Base-by-base conservation (phyloP, 2,797 vertebrate species). In the Chaetodon trifasciatus region DNA sequence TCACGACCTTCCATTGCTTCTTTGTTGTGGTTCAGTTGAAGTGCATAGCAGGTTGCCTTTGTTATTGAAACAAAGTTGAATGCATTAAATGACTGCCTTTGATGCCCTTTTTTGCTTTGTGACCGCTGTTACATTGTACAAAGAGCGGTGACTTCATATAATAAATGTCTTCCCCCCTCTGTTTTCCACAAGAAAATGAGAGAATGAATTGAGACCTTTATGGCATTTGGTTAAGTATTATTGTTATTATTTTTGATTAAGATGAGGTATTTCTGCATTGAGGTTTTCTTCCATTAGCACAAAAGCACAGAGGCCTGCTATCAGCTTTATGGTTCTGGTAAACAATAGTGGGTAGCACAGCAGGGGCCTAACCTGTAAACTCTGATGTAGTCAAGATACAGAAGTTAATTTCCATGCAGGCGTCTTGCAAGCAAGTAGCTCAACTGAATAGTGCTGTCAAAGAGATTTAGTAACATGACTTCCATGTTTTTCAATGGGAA, bases 21-120 rank as follows among this genome's bases (percentile, higher is more conserved):
- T 94, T 94, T 96, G 94, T 95, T 95, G 95, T 95, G 94, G 95
- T 94, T 92, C 91, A 94, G 86, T 70, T 85, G 81, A 88, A 95
- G 94, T 94, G 90, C 92, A 94, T 90, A 90, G 91, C 92, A 93
- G 93, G 93, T 94, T 94, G 90, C 85, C 88, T 93, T 94, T 94
- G 93, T 93, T 94, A 91, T 90, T 92, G 88, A 92, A 93, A 90
- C 93, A 93, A 90, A 93, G 92, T 93, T 93, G 84, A 90, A 75
- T 79, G 85, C 87, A 91, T 91, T 91, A 92, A 92, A 88, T 87
- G 85, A 73, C 89, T 85, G 86, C 82, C 93, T 95, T 95, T 95
- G 94, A 95, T 94, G 94, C 85, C 81, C 86, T 80, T 79, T 85
- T 89, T 82, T 87, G 73, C 80, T 89, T 89, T 90, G 88, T 87